Evolutionary conservation across 2,888 invertebrate genomes (phyloP).

Genomic region (Panopea generosa): DNA sequence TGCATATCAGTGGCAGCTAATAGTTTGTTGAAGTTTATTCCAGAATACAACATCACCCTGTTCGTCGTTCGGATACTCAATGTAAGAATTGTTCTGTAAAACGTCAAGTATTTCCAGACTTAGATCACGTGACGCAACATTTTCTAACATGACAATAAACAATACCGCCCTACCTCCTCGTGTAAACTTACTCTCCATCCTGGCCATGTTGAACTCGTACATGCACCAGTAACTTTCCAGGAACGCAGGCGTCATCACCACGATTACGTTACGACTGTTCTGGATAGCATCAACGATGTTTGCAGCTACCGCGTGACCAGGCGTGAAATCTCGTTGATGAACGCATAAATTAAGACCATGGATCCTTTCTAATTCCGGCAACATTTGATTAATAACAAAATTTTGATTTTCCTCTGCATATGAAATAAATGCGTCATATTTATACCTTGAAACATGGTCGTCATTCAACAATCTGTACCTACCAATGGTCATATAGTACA

Average conservation of each 20-base stretch:
- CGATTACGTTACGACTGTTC: slow-evolving; percentile 8
- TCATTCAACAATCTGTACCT: not conserved
- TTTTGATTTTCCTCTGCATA: not conserved
- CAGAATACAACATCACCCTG: slow-evolving; percentile 12
- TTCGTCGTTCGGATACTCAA: slow-evolving; percentile 18
- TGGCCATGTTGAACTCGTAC: slow-evolving; percentile 65
- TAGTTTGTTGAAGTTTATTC: not conserved
- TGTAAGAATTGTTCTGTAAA: slow-evolving; percentile 7
- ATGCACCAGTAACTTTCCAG: slow-evolving; percentile 17
- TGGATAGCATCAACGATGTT: slow-evolving; percentile 19
- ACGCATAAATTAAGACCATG: slow-evolving; percentile 2
- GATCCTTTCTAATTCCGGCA: too few relatives aligned
- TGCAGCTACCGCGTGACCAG: slow-evolving; percentile 8
- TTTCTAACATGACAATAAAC: slow-evolving; percentile 15
- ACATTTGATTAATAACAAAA: not conserved
- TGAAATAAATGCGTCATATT: slow-evolving; percentile 6
- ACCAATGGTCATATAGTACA: slow-evolving; percentile 6
- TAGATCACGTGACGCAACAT: not conserved
- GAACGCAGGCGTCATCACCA: not conserved
- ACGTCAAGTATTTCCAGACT: not conserved
- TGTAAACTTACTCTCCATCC: slow-evolving; percentile 46
- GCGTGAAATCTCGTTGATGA: slow-evolving; percentile 12
- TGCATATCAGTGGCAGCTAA: too few relatives aligned
- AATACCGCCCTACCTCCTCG: not conserved
- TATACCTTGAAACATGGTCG: not conserved